Base-by-base conservation (phyloP, 2,113 vertebrate genomes). In the Saimiri boliviensis region DNA sequence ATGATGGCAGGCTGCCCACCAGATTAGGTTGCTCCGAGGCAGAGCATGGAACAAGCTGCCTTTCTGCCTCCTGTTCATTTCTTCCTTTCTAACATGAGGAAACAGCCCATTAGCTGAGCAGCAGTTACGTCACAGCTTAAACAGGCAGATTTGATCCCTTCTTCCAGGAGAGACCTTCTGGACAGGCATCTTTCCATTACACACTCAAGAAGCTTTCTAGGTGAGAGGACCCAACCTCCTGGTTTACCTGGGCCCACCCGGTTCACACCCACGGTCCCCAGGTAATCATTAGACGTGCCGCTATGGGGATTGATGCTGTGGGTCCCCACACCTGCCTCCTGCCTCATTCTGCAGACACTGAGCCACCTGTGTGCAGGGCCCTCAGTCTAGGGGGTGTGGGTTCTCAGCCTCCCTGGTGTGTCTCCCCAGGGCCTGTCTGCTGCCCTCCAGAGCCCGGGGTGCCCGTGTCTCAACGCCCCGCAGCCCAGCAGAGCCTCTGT, bases 221-320 rank as follows among this genome's bases (percentile, higher is more conserved):
- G 27, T n/a, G 21, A 47, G 70, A 42, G n/a, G 20, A 6, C 79
- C 1, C 5, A 17, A 12, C n/a, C 47, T 54, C 47, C 47, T 3
- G 21, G 83, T 52, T 52, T 40, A 21, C 52, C 8, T 1, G 32
- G 40, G 42, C 32, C 3, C 14, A 27, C 9, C 60, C 47, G 35
- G 17, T 16, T 74, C 13, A 20, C 23, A 79, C 63, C 23, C 47
- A 10, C 7, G 16, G 73, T 27, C 27, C 42, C n/a, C 1, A n/a
- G 47, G 11, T 14, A 19, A 14, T 35, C 35, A 13, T 9, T 20
- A 7, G 7, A 19, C 17, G 71, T 32, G 21, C 30, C 2, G 0
- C 8, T 40, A 1, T 25, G 23, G 56, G 27, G 6, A 1, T 5
- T 8, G 37, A 1, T 3, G 42, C 8, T 23, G 0, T 0, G 2